Base-by-base conservation (phyloP, 2,888 invertebrate species). In the Thymelicus acteon region DNA sequence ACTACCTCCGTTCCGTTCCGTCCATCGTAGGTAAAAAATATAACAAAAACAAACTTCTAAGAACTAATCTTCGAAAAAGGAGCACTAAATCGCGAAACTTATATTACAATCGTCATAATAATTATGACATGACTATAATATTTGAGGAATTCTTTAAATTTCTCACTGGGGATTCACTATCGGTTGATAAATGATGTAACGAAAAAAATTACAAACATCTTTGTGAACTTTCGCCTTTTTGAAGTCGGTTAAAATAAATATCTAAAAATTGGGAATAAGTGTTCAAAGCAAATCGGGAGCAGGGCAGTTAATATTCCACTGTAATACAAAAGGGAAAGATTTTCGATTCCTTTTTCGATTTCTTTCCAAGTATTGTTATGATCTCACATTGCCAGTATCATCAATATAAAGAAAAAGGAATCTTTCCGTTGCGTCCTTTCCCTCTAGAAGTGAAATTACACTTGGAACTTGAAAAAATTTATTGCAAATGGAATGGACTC, bases 401-500 rank as follows among this genome's bases (percentile, higher is more conserved):
- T 67, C 60, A 62, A 37, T 37, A 58, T 37, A 15, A 44, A 57
- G 31, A 49, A 57, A 63, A 58, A 31, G 47, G 49, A 63, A 60
- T 58, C 58, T 63, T 57, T 37, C 54, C 40, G 47, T 39, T 7
- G 49, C 48, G 13, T 47, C 62, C 62, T 58, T 64, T 39, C 60
- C 31, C 15, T 58, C 48, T 24, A 40, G 39, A 57, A 62, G 58
- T 39, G 47, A 64, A 69, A 69, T 69, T 69, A 69, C 54, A 39
- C 57, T 63, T 57, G 63, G 57, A 57, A 69, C 58, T 62, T 69
- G 63, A 63, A 69, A 64, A 58, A 69, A 69, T 63, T 69, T 69
- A 69, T 63, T 69, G 62, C 62, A 69, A 69, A 69, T 69, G 62
- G 62, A 69, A 69, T 69, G 68, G 62, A 54, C 40, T 31, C 12